Conservation (phyloP, 2,797 vertebrate genomes). For the Salmo trutta region DNA sequence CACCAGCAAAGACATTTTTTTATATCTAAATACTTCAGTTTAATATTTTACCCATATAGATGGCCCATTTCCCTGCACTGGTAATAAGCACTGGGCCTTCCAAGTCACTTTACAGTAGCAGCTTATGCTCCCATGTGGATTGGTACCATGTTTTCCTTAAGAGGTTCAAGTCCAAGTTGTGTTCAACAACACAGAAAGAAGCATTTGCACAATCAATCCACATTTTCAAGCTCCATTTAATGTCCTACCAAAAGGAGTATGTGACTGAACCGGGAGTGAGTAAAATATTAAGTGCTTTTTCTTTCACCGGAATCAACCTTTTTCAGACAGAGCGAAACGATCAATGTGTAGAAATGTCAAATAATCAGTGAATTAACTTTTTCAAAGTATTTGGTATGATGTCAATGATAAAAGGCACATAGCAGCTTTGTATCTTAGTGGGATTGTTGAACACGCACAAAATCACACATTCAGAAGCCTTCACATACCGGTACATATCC, state of each 20-base stretch:
- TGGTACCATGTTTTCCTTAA: slow-evolving; percentile 6
- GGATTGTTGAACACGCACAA: slow-evolving; percentile 69
- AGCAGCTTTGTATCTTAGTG: slow-evolving; percentile 66
- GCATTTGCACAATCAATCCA: slow-evolving; percentile 56
- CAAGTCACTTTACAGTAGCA: not conserved
- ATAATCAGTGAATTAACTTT: slow-evolving; percentile 52
- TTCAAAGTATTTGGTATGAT: slow-evolving; percentile 60
- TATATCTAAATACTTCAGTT: not conserved
- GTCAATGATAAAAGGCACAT: slow-evolving; percentile 69
- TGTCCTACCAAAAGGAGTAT: slow-evolving; percentile 67
- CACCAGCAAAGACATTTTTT: not conserved
- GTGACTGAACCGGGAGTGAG: slow-evolving; percentile 65
- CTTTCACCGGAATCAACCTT: slow-evolving; percentile 61
- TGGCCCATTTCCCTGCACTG: not conserved
- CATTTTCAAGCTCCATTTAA: slow-evolving; percentile 74
- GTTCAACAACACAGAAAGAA: slow-evolving; percentile 48
- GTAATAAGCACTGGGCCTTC: not conserved
- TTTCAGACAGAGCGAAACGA: slow-evolving; percentile 59
- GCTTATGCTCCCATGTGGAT: not conserved
- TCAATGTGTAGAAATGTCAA: slow-evolving; percentile 64
- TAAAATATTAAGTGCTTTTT: slow-evolving; percentile 71
- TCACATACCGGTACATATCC: slow-evolving; percentile 44
- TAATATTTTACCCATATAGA: not conserved
- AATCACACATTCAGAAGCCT: slow-evolving; percentile 60
- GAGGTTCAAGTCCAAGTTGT: slow-evolving; percentile 18